phyloP scores from a whole-genome alignment of 1,140 invertebrate species.

The Nylanderia fulva region DNA sequence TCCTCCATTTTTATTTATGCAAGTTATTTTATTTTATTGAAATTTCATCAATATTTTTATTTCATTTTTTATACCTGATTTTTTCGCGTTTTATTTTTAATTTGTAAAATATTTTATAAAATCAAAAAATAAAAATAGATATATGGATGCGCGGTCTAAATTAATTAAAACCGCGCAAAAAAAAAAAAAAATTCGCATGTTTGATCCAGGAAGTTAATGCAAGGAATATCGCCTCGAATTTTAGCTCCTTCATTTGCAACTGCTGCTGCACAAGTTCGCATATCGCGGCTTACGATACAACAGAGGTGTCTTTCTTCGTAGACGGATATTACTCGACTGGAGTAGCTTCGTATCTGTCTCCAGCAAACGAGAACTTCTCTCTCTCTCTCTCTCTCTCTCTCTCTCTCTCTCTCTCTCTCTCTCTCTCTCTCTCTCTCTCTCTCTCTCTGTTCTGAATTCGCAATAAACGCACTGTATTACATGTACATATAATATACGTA shows the following conservation, averaged over 20 bases:
- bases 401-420: slow-evolving; percentile 13
- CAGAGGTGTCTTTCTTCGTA: slow-evolving; percentile 37
- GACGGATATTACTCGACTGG: slow-evolving; percentile 59
- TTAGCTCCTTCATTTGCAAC: slow-evolving; percentile 62
- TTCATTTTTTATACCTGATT: background rate
- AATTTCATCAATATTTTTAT: slow-evolving; percentile 8
- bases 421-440: slow-evolving; percentile 10
- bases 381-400: background rate
- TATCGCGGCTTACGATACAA: slow-evolving; percentile 56
- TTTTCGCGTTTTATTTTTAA: background rate
- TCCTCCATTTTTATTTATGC: background rate
- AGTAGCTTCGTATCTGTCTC: slow-evolving; percentile 58
- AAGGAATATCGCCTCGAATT: slow-evolving; percentile 46
- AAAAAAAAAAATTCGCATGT: slow-evolving; percentile 19
- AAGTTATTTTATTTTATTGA: background rate
- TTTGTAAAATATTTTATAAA: background rate
- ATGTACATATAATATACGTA: background rate
- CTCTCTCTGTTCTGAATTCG: slow-evolving; percentile 54
- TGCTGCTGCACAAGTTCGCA: slow-evolving; percentile 49
- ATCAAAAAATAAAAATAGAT: background rate
- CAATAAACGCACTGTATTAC: background rate
- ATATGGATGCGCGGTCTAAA: background rate
- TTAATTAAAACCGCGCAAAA: slow-evolving; percentile 33
- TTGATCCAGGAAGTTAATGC: slow-evolving; percentile 6
- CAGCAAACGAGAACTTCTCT: slow-evolving; percentile 49